Percentiles rank a stretch among this genome's conserved stretches.
Evolutionary conservation across 2,797 vertebrate species (phyloP).

Genomic region (Onychomys torridus): DNA sequence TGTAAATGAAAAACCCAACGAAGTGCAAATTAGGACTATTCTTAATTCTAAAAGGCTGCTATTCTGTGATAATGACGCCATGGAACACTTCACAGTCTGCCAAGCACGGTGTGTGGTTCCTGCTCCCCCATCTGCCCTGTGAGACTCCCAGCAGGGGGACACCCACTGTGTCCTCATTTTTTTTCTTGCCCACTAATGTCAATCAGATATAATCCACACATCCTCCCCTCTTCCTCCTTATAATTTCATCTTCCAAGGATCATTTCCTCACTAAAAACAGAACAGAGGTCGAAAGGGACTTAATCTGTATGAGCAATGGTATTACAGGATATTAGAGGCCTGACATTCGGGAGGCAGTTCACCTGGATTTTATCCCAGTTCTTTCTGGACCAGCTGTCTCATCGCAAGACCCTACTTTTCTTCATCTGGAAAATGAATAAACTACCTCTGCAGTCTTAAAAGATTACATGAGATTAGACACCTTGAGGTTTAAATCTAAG

Average conservation of each 20-base stretch:
- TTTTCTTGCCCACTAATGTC: slow-evolving; percentile 15
- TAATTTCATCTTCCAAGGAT: slow-evolving; percentile 27
- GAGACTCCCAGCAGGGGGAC: neutral
- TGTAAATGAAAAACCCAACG: slow-evolving; percentile 77
- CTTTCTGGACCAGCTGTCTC: neutral
- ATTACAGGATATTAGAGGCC: neutral
- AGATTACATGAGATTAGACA: slow-evolving; percentile 22
- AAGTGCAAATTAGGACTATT: slow-evolving; percentile 80
- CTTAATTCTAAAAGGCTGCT: slow-evolving; percentile 76
- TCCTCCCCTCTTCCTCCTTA: neutral
- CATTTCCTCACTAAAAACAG: neutral
- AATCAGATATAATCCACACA: neutral
- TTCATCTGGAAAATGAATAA: slow-evolving; percentile 1
- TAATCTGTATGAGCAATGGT: neutral
- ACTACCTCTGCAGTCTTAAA: neutral
- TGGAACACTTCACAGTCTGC: slow-evolving; percentile 55
- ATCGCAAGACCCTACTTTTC: neutral
- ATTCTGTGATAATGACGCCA: slow-evolving; percentile 73
- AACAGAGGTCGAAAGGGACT: neutral
- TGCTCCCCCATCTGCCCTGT: neutral
- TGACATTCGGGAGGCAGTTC: neutral
- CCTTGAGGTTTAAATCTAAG: neutral
- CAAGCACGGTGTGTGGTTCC: slow-evolving; percentile 41
- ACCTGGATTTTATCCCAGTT: neutral
- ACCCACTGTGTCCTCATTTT: slow-evolving; percentile 40